A percentile compares a stretch with the other conserved stretches of the same genome.
phyloP scores from a whole-genome alignment of 2,888 invertebrate species.

The Melipona bicolor region DNA sequence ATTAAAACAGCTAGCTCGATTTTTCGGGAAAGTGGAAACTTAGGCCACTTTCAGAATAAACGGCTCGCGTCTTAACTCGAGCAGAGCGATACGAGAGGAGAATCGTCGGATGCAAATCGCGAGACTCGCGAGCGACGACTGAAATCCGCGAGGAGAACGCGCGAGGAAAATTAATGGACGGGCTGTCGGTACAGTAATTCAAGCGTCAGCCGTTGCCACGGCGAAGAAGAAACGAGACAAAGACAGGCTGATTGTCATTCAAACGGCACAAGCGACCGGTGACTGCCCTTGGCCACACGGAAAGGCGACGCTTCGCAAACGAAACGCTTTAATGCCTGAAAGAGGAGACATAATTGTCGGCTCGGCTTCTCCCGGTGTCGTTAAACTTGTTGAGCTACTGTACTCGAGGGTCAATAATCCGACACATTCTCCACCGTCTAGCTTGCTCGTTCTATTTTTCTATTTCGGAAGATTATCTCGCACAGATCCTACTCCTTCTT shows the following conservation, averaged over 20 bases:
- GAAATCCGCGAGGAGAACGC: conserved; percentile 30
- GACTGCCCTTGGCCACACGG: conserved; percentile 67
- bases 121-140: conserved; percentile 2
- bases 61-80: background rate
- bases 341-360: conserved; percentile 66
- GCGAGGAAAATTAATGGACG: conserved; percentile 49
- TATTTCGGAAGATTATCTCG: background rate
- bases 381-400: conserved; percentile 63
- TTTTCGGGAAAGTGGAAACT: too few relatives aligned
- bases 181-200: conserved; percentile 39
- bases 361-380: conserved; percentile 59
- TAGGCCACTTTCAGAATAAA: too few relatives aligned
- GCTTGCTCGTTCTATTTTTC: conserved; percentile 47
- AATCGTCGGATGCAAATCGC: background rate
- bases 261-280: conserved; percentile 57
- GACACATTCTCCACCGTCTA: background rate
- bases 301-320: conserved; percentile 63
- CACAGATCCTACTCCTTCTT: conserved; percentile 8
- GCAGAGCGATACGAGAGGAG: background rate
- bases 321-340: conserved; percentile 63
- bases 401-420: conserved; percentile 55
- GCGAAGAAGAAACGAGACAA: conserved; percentile 42
- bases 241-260: conserved; percentile 62
- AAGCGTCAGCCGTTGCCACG: too few relatives aligned
- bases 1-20: too few relatives aligned